These are phyloP conservation scores for Elysia crispata DNA, from an alignment of 2,888 invertebrate species.

Conservation along the genomic window DNA sequence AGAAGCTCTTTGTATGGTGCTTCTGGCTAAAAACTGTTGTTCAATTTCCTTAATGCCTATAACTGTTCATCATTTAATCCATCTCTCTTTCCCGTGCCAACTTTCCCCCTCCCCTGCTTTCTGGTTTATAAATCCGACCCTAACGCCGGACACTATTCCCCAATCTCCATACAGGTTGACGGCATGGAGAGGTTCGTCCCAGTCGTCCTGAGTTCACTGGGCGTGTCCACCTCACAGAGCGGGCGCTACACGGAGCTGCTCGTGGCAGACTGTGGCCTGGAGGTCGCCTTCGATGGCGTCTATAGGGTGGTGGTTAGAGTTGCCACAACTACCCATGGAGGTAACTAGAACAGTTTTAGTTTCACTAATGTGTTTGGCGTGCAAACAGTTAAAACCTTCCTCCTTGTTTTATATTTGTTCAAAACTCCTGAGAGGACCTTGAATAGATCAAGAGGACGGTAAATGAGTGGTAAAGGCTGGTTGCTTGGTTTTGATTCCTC, in stretches of 20 bases:
- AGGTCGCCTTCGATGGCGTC: constrained; percentile 56
- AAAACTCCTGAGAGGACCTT: no score
- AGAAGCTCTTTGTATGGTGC: no score
- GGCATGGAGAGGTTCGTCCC: constrained; percentile 46
- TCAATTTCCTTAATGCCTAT: no score
- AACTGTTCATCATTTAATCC: background rate
- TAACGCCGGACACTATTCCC: background rate
- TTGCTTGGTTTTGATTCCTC: no score
- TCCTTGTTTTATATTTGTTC: no score
- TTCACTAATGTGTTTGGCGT: no score
- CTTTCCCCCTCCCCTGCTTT: background rate
- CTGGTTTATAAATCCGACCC: background rate
- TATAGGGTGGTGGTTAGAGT: constrained; percentile 45
- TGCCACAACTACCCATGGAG: background rate
- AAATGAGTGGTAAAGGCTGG: no score
- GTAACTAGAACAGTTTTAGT: no score
- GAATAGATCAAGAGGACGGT: no score
- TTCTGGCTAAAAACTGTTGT: no score
- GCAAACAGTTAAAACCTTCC: no score
- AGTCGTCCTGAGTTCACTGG: constrained; percentile 31
- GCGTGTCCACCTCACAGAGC: constrained; percentile 45
- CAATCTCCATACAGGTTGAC: constrained; percentile 54
- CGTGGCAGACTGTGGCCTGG: constrained; percentile 52
- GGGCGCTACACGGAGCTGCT: constrained; percentile 49
- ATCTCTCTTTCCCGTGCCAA: no score